Evolutionary conservation across 2,113 vertebrate species (phyloP), one percentile per base, ranked within the genome.

Genomic region (Hippopotamus amphibius): DNA sequence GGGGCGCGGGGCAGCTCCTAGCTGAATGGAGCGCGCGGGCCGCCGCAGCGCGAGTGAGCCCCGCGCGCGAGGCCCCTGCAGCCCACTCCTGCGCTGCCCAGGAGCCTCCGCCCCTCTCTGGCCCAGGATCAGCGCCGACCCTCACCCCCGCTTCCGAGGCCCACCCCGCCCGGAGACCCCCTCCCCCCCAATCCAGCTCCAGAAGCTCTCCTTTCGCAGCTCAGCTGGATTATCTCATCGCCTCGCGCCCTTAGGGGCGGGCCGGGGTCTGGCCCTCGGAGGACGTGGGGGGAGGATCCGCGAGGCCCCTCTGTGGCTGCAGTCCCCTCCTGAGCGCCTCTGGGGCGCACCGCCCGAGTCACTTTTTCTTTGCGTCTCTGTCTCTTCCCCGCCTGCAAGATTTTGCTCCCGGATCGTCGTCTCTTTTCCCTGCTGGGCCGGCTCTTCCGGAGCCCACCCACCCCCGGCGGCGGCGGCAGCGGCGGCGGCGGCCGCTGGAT

Each of bases 221-320:
- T 96, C 97, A 63, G 95, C 95, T 89, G 92, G 96, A 65, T 91
- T 95, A 89, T 71, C 88, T 92, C 98, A 97, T 97, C 50, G 88
- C 95, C 88, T 21, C 6, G 37, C 43, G 97, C 88, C 79, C 80
- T 41, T 0, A 2, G 83, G 92, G 95, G 76, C 92, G 65, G 92
- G 89, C 81, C 22, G 66, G 92, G 97, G 90, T 61, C 95, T 86
- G 94, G 92, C 92, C 76, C 66, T 43, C 5, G 5, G 50, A 57
- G 88, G 85, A 57, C 24, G 37, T 15, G 24, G 57, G 30, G 84
- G 74, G 41, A n/a, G 53, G 86, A 30, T 16, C n/a, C 59, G 90
- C 50, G 90, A 84, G 41, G 30, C 50, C 87, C 77, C 86, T 85
- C 28, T 66, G 97, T 87, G 50, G 41, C 89, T 5, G 71, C 96